Evolutionary conservation across 1,140 invertebrate species (phyloP).

Genomic region (Drosophila bifasciata): DNA sequence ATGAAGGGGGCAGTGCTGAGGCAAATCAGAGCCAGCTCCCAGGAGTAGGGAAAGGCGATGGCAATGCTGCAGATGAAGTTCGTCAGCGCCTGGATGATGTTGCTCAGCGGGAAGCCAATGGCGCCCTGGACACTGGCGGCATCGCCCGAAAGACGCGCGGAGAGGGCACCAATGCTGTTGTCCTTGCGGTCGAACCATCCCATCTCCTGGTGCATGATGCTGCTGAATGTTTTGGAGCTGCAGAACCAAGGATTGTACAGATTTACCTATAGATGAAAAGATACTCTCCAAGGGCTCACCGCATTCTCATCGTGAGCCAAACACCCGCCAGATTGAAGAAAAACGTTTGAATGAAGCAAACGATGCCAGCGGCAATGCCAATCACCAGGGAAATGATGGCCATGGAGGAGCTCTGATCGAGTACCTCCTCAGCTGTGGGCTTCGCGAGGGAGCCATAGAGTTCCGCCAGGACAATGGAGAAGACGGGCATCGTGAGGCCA

Average conservation of each 20-base stretch:
- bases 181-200: slow-evolving; percentile 91
- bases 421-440: slow-evolving; percentile 86
- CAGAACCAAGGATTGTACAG: background rate
- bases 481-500: slow-evolving; percentile 91
- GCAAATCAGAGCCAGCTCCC: slow-evolving; percentile 92
- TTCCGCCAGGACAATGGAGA: slow-evolving; percentile 93
- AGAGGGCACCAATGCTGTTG: slow-evolving; percentile 92
- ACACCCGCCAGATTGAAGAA: slow-evolving; percentile 93
- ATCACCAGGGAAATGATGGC: slow-evolving; percentile 89
- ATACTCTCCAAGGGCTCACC: slow-evolving; percentile 77
- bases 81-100: slow-evolving; percentile 91
- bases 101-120: slow-evolving; percentile 92
- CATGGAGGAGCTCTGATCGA: slow-evolving; percentile 87
- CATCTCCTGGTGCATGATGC: slow-evolving; percentile 91
- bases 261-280: background rate
- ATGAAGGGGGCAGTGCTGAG: slow-evolving; percentile 91
- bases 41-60: slow-evolving; percentile 91
- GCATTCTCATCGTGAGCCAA: slow-evolving; percentile 89
- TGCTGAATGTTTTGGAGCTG: slow-evolving; percentile 87
- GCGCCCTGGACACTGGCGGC: slow-evolving; percentile 92
- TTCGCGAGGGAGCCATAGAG: slow-evolving; percentile 87
- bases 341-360: slow-evolving; percentile 89
- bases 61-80: slow-evolving; percentile 89
- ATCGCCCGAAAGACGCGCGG: slow-evolving; percentile 91
- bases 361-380: slow-evolving; percentile 89